These are phyloP conservation scores for Lepidochitona cinerea DNA, from an alignment of 2,888 invertebrate genomes.

Conservation along the genomic window DNA sequence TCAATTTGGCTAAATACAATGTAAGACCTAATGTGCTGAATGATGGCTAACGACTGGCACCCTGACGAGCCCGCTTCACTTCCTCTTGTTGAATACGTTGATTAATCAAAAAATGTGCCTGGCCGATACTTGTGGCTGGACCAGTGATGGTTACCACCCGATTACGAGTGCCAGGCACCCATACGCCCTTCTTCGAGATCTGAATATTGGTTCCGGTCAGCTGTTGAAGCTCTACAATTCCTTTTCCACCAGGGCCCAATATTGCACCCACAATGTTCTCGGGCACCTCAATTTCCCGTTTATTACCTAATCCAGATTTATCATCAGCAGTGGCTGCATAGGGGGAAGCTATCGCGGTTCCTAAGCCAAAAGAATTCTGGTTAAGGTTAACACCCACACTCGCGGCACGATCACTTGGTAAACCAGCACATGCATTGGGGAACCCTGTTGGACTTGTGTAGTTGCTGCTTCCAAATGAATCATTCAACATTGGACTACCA, in stretches of 20 bases:
- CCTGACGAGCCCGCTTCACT: constrained; percentile 91
- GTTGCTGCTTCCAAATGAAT: constrained; percentile 48
- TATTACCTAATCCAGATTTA: constrained; percentile 66
- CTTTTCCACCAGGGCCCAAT: constrained; percentile 95
- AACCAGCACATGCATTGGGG: constrained; percentile 15
- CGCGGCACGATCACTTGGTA: constrained; percentile 49
- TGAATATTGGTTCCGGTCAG: constrained; percentile 97
- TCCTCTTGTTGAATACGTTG: constrained; percentile 97
- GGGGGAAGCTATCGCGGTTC: constrained; percentile 73
- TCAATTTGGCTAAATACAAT: not conserved
- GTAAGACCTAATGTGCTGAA: not conserved
- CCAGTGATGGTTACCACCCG: constrained; percentile 97
- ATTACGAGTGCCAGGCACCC: constrained; percentile 97
- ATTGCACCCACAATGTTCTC: constrained; percentile 97
- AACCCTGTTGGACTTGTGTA: constrained; percentile 35
- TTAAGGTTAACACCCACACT: constrained; percentile 73
- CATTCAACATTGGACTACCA: constrained; percentile 62
- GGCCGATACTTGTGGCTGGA: constrained; percentile 87
- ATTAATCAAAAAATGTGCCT: constrained; percentile 95
- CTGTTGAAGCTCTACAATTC: constrained; percentile 97
- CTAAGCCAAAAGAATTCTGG: constrained; percentile 90
- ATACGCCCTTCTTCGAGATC: constrained; percentile 98
- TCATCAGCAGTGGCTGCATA: constrained; percentile 56
- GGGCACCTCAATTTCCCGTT: constrained; percentile 86
- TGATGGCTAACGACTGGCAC: constrained; percentile 47